Evolutionary conservation across 2,113 vertebrate species (phyloP), one percentile per base, ranked within the genome.

Genomic region (Vanacampus margaritifer): DNA sequence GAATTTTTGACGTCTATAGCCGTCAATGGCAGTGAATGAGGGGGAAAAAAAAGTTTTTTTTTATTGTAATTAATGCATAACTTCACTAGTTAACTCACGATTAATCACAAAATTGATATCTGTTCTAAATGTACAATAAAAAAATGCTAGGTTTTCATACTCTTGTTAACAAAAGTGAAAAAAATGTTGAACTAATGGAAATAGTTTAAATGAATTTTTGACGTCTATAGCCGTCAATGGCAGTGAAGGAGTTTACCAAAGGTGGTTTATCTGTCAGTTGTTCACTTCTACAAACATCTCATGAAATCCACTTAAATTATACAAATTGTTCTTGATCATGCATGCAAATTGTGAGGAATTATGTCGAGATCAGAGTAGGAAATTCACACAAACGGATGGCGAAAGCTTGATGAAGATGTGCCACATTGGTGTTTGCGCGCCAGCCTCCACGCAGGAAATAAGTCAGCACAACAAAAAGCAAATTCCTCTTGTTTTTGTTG

Each of bases 401-500:
- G 68, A 86, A 79, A 86, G 82, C 86, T 88, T 76, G 14, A 84
- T 60, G 64, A 61, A 58, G 69, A 62, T 80, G 65, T 74, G 35
- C 83, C 76, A 78, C 70, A 72, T 71, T 75, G 74, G 76, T 82
- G 36, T 63, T 41, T 83, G 39, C 64, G 45, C 43, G 16, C 14
- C 32, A 35, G 32, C 75, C 66, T 65, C 68, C n/a, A 6, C 37
- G 12, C 0, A 59, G 83, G 87, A 83, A 89, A 88, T 89, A 90
- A 90, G 79, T 65, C 72, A 63, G 75, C 69, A 62, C 68, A 58
- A 79, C 76, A 75, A 80, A 74, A 83, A 73, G 72, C 56, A 63
- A 65, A 87, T 82, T 84, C 79, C 73, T 78, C 64, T 68, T 62
- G 53, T 82, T 81, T 76, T 83, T 85, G 76, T 84, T 72, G 69